Base-by-base conservation (phyloP, 1,140 invertebrate species). In the Galleria mellonella region DNA sequence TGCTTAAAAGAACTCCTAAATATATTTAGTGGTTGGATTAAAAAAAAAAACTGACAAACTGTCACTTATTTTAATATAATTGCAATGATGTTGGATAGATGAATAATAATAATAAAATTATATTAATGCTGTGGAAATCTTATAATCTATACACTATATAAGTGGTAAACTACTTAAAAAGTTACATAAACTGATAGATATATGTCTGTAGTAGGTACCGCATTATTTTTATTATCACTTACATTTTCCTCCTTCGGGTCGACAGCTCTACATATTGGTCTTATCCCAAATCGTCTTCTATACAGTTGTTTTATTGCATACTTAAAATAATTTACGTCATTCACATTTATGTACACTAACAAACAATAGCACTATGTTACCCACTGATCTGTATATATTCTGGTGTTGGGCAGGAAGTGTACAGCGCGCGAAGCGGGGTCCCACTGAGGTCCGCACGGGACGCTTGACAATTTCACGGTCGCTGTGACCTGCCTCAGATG, bases 241-340 rank as follows among this genome's bases (percentile, higher is more conserved):
- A 81, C 76, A 83, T 83, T 77, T 74, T 81, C 64, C 76, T 78
- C 47, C 68, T 66, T 47, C 76, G 62, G 51, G 70, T 65, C 64
- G 65, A 67, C 78, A 83, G 67, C 55, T 82, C 77, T 83, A 83
- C 77, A 84, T 84, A 61, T 55, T 78, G 68, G 48, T 55, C 51
- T 44, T 53, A 62, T 63, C 42, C 49, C 49, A 49, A 51, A 47
- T 48, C 57, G 56, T 55, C 59, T 51, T 44, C 62, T 32, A 46
- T 39, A 75, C 62, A 78, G 58, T 72, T 55, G 39, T 36, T 31
- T 40, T 30, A 50, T 32, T 40, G 42, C 61, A 69, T 74, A 54
- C 60, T 40, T 44, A 40, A 42, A 31, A 29, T 39, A 46, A 38
- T 43, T 52, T 63, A 69, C 9, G 41, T 41, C 51, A 40, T 45